phyloP scores from a whole-genome alignment of 2,113 vertebrate species.

The Alethe diademata region DNA sequence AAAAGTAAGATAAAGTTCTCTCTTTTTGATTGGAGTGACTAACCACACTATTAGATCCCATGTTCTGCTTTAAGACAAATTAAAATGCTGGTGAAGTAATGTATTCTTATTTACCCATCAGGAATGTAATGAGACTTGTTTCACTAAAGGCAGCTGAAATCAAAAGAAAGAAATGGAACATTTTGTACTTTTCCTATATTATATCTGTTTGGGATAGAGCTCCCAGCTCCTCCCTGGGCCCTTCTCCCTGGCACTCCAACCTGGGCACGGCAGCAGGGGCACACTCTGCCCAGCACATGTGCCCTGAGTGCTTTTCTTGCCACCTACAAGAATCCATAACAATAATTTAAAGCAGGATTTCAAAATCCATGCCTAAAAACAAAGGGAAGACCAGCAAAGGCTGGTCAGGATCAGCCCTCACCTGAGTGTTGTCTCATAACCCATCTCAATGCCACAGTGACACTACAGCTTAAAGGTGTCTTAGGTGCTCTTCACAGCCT shows the following conservation, averaged over 20 bases:
- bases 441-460: neutral
- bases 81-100: neutral
- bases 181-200: neutral
- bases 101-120: neutral
- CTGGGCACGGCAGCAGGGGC: neutral
- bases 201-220: neutral
- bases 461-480: neutral
- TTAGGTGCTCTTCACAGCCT: neutral
- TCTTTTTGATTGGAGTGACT: neutral
- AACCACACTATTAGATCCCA: neutral
- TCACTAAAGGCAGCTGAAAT: neutral
- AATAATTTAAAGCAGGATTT: neutral
- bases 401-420: neutral
- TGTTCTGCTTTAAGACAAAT: neutral
- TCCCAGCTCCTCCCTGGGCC: neutral
- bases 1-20: neutral
- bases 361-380: neutral
- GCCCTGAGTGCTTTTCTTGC: neutral
- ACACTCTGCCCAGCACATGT: accelerated
- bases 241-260: neutral
- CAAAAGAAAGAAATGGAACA: neutral
- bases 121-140: neutral
- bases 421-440: neutral
- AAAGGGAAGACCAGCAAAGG: neutral
- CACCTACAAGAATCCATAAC: neutral